Evolutionary conservation across 2,888 invertebrate species (phyloP).

Genomic region (Metallyticus violacea): DNA sequence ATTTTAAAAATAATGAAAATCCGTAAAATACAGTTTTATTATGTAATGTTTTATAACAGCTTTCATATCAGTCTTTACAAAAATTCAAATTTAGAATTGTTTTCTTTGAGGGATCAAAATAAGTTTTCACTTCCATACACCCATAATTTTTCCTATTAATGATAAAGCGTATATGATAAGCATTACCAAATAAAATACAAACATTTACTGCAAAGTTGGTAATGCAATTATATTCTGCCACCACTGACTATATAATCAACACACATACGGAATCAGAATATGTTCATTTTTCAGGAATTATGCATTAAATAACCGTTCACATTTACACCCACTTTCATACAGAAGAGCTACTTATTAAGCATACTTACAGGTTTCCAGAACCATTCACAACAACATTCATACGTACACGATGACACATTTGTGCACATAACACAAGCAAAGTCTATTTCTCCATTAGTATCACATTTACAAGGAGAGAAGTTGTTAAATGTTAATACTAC

Average conservation of each 20-base stretch:
- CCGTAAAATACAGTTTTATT: background rate
- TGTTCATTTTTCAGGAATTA: background rate
- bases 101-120: background rate
- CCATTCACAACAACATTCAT: background rate
- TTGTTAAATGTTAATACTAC: background rate
- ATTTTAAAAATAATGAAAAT: background rate
- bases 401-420: background rate
- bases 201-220: background rate
- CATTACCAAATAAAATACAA: background rate
- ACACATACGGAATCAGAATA: background rate
- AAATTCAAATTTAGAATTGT: background rate
- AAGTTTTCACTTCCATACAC: background rate
- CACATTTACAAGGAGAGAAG: constrained; percentile 1
- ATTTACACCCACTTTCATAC: background rate
- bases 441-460: background rate
- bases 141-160: background rate
- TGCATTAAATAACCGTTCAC: background rate
- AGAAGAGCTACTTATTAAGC: too few species aligned
- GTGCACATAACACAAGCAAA: background rate
- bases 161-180: background rate
- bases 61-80: background rate
- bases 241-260: background rate
- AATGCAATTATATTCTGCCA: background rate
- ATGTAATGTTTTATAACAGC: background rate
- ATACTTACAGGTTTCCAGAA: too few species aligned